A percentile compares a stretch with the other conserved stretches of the same genome.
Evolutionary conservation across 2,113 vertebrate genomes (phyloP).

Genomic region (Pandion haliaetus): DNA sequence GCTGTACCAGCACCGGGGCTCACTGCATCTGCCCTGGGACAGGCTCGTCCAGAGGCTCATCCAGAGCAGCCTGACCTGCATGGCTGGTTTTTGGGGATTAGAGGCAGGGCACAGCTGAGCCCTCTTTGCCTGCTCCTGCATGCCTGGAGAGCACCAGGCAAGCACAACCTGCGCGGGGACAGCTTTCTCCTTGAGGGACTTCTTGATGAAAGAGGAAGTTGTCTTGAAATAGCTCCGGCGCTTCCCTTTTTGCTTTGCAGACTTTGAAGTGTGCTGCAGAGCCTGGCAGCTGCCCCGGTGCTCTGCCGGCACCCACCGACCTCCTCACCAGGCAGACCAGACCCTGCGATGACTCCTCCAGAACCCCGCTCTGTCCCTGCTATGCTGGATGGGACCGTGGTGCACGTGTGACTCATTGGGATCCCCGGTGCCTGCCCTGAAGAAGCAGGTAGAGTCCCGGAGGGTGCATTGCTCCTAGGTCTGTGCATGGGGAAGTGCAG

Average conservation of each 20-base stretch:
- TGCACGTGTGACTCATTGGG: background rate
- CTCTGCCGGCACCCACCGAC: background rate
- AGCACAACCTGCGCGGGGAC: rapidly evolving
- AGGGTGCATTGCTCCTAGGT: rapidly evolving
- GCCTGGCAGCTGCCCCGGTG: background rate
- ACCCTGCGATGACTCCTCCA: background rate
- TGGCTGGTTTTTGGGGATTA: background rate
- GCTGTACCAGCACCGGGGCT: background rate
- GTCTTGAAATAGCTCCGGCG: slow-evolving; percentile 9
- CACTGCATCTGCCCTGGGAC: rapidly evolving
- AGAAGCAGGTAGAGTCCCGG: background rate
- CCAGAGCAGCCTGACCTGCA: background rate
- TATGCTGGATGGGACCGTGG: rapidly evolving
- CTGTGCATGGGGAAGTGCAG: rapidly evolving
- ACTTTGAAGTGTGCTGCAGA: background rate
- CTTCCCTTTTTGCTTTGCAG: slow-evolving; percentile 5
- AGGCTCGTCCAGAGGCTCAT: rapidly evolving
- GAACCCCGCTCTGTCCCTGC: background rate
- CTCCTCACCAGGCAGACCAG: background rate
- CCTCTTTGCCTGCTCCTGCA: background rate
- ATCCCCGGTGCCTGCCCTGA: background rate
- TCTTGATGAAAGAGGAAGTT: slow-evolving; percentile 2
- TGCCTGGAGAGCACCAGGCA: rapidly evolving
- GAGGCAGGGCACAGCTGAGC: background rate
- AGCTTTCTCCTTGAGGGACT: background rate